Evolutionary conservation across 2,113 vertebrate genomes (phyloP).

Genomic region (Pheucticus melanocephalus): DNA sequence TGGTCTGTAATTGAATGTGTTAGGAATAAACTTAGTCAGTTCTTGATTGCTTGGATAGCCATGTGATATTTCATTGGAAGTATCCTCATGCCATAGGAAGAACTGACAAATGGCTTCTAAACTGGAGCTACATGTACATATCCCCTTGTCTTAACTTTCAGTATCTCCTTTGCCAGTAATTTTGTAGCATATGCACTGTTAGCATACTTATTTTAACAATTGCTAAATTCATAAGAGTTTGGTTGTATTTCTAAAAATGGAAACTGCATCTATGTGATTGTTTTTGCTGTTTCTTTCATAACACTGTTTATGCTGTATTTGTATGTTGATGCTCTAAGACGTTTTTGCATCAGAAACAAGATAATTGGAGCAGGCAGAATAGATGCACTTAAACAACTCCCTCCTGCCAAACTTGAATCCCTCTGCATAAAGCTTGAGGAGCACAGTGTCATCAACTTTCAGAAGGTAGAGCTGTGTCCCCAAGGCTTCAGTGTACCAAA

Average conservation of each 20-base stretch:
- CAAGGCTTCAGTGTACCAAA: accelerated
- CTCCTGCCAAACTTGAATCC: not conserved
- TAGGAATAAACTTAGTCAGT: not conserved
- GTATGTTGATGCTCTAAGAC: not conserved
- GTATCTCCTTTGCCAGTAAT: not conserved
- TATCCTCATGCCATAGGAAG: not conserved
- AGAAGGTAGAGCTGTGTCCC: not conserved
- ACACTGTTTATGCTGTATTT: not conserved
- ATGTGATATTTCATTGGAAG: not conserved
- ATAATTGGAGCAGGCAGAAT: not conserved
- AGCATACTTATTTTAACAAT: not conserved
- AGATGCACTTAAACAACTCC: not conserved
- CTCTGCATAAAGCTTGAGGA: not conserved
- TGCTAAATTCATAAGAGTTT: not conserved
- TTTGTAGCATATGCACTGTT: not conserved
- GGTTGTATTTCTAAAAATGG: not conserved
- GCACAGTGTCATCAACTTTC: not conserved
- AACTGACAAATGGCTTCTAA: not conserved
- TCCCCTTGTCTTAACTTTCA: not conserved
- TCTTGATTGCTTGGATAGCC: not conserved
- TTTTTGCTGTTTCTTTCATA: not conserved
- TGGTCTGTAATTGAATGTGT: not conserved
- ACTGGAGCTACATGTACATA: not conserved
- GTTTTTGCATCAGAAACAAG: not conserved
- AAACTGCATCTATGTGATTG: not conserved